A percentile compares a stretch with the other conserved stretches of the same genome.
Conservation (phyloP, 2,113 vertebrate genomes). For the Cettia cetti region DNA sequence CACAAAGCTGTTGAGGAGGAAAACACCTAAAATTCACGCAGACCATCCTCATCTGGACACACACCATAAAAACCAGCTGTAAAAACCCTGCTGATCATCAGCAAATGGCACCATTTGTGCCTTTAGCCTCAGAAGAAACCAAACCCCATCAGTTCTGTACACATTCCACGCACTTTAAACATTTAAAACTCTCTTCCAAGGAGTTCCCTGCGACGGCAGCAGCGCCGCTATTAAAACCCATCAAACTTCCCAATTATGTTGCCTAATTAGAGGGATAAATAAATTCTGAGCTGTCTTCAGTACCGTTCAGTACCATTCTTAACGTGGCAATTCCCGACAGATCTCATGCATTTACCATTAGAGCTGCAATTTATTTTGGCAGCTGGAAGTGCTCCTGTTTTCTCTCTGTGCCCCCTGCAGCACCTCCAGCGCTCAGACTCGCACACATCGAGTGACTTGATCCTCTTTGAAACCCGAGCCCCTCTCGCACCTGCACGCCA, state of each 20-base stretch:
- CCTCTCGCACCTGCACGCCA: background rate
- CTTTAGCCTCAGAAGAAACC: background rate
- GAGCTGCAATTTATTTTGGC: background rate
- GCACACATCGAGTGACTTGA: background rate
- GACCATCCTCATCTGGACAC: background rate
- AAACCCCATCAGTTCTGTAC: fast-evolving
- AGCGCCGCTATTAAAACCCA: background rate
- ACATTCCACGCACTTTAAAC: background rate
- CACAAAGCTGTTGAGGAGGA: background rate
- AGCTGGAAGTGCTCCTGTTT: background rate
- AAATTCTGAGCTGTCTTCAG: background rate
- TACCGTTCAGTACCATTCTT: background rate
- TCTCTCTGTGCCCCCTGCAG: background rate
- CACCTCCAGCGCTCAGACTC: background rate
- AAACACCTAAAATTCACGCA: background rate
- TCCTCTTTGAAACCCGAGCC: background rate
- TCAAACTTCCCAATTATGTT: background rate
- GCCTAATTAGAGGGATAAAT: background rate
- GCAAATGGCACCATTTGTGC: background rate
- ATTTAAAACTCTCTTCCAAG: background rate
- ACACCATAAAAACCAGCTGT: background rate
- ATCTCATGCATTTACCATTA: background rate
- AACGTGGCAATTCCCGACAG: background rate
- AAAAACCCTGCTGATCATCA: background rate
- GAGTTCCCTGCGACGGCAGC: fast-evolving